These are phyloP conservation scores for Drosophila rufa DNA, from an alignment of 1,140 invertebrate genomes.

Conservation along the genomic window DNA sequence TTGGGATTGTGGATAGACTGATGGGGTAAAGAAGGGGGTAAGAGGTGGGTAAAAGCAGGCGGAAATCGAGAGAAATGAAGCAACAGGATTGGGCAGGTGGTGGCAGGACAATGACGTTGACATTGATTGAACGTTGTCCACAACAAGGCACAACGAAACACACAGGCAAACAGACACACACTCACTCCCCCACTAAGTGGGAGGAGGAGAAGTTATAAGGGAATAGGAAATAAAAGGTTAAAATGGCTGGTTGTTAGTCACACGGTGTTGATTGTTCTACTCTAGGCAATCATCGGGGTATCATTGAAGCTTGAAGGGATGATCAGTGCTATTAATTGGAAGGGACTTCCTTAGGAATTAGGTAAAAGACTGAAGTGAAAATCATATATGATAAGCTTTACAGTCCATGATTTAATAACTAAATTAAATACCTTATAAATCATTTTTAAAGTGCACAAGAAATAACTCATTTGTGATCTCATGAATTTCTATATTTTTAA, in stretches of 20 bases:
- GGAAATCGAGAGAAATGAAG: conserved; percentile 35
- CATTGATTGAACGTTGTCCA: conserved; percentile 80
- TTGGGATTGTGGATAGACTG: not conserved
- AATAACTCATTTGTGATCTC: too few species aligned
- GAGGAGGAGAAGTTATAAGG: not conserved
- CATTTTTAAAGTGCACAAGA: too few species aligned
- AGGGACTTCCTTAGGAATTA: too few species aligned
- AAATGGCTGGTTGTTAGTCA: conserved; percentile 58
- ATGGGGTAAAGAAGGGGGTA: not conserved
- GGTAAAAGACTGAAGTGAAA: too few species aligned
- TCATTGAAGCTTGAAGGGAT: conserved; percentile 15
- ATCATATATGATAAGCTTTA: too few species aligned
- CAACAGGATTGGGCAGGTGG: conserved; percentile 52
- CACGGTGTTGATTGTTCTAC: conserved; percentile 72
- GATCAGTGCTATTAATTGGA: not conserved
- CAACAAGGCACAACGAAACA: conserved; percentile 52
- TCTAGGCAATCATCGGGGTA: conserved; percentile 50
- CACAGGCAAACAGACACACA: conserved; percentile 21
- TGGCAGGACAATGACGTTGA: conserved; percentile 65
- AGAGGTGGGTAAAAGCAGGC: conserved; percentile 13
- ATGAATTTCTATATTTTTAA: not conserved
- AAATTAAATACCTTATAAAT: too few species aligned
- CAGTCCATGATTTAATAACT: too few species aligned
- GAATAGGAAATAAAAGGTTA: conserved; percentile 38
- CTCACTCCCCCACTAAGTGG: not conserved